Evolutionary conservation across 1,140 invertebrate species (phyloP).

Genomic region (Zaprionus kolodkinae): DNA sequence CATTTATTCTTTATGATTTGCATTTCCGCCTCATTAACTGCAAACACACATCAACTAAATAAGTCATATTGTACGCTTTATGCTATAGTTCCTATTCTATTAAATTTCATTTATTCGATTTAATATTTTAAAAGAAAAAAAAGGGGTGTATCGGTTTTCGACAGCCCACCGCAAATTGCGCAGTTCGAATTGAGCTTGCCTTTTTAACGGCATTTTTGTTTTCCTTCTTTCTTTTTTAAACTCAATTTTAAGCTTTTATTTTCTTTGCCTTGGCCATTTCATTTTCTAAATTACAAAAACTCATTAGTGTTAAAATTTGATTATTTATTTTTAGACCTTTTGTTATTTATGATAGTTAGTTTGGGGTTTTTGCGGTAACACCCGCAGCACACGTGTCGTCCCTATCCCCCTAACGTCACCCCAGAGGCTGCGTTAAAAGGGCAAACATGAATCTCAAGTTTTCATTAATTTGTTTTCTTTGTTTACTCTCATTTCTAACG

Average conservation of each 20-base stretch:
- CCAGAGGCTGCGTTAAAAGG: background rate
- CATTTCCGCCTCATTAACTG: conserved; percentile 74
- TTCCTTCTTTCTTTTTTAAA: conserved; percentile 7
- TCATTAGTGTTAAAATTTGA: conserved; percentile 60
- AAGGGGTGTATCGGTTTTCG: conserved; percentile 52
- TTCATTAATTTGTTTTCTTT: background rate
- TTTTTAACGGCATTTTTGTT: conserved; percentile 40
- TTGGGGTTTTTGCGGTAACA: conserved; percentile 14
- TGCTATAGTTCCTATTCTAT: conserved; percentile 26
- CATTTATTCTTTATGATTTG: conserved; percentile 61
- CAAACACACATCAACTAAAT: conserved; percentile 40
- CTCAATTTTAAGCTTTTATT: conserved; percentile 39
- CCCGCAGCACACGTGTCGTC: conserved; percentile 21
- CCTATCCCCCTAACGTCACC: no score
- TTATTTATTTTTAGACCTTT: conserved; percentile 42
- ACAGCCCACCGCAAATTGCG: conserved; percentile 53
- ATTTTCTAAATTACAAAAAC: conserved; percentile 62
- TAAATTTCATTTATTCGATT: conserved; percentile 22
- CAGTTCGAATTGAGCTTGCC: conserved; percentile 48
- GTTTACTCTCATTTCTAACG: background rate
- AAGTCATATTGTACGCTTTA: conserved; percentile 10
- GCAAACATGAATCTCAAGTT: conserved; percentile 17
- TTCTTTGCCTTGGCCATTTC: conserved; percentile 15
- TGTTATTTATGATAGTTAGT: conserved; percentile 54
- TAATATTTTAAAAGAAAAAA: conserved; percentile 6